Evolutionary conservation across 1,140 invertebrate species (phyloP).

Genomic region (Samia ricini): DNA sequence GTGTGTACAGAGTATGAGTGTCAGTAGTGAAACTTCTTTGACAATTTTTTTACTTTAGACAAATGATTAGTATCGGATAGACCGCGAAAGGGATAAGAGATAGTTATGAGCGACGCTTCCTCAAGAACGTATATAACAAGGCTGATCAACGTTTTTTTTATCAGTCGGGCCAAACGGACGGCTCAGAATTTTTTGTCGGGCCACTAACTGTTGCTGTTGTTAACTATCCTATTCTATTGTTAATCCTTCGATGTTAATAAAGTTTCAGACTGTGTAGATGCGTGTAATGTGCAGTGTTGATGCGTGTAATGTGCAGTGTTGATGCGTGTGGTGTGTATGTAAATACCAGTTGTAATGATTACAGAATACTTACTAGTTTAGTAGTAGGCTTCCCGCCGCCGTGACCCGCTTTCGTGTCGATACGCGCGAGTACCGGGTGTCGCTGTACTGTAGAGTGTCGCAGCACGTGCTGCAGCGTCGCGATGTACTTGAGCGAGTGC

Average conservation of each 20-base stretch:
- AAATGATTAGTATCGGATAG: too few relatives aligned
- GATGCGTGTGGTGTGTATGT: neutral
- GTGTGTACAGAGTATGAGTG: too few relatives aligned
- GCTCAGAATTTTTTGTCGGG: too few relatives aligned
- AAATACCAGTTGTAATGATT: too few relatives aligned
- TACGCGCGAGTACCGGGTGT: constrained; percentile 93
- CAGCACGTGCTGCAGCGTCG: constrained; percentile 90
- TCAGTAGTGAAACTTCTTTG: too few relatives aligned
- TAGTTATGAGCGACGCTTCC: too few relatives aligned
- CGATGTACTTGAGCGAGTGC: constrained; percentile 97
- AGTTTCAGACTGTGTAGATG: neutral
- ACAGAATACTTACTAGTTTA: constrained; percentile 80
- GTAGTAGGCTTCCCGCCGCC: constrained; percentile 97
- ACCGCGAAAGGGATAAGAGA: too few relatives aligned
- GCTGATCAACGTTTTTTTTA: too few relatives aligned
- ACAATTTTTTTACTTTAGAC: too few relatives aligned
- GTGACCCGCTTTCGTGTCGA: constrained; percentile 98
- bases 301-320: neutral
- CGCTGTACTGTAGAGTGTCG: constrained; percentile 81
- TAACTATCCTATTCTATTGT: constrained; percentile 3
- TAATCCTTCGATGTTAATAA: neutral
- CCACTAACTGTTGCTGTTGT: too few relatives aligned
- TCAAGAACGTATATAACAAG: too few relatives aligned
- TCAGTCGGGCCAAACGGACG: too few relatives aligned
- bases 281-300: neutral